Evolutionary conservation across 1,140 invertebrate genomes (phyloP).

Genomic region (Kradibia gibbosae): DNA sequence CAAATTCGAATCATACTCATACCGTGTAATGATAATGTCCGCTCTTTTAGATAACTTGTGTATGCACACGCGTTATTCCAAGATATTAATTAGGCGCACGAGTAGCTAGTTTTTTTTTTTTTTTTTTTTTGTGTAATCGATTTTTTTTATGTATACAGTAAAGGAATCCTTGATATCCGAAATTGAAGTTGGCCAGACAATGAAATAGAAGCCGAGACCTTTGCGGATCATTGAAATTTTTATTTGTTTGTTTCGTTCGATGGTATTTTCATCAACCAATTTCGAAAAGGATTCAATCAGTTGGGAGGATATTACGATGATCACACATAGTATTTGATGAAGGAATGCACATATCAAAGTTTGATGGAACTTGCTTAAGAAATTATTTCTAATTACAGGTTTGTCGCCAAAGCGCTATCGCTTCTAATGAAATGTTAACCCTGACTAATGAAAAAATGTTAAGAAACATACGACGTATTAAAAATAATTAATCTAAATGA

Average conservation of each 20-base stretch:
- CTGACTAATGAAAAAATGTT: too few relatives aligned
- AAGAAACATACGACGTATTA: too few relatives aligned
- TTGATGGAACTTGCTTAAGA: too few relatives aligned
- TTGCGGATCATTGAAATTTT: slow-evolving; percentile 12
- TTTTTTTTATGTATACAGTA: background rate
- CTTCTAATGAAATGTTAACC: too few relatives aligned
- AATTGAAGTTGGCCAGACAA: background rate
- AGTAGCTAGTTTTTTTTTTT: background rate
- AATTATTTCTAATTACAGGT: too few relatives aligned
- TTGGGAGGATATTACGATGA: background rate
- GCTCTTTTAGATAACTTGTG: background rate
- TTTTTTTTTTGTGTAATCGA: background rate
- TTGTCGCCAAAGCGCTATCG: too few relatives aligned
- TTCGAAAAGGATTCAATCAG: background rate
- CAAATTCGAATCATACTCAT: too few relatives aligned
- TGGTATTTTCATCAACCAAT: background rate
- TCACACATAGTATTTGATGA: background rate
- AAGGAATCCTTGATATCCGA: slow-evolving; percentile 4
- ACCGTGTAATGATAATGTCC: background rate
- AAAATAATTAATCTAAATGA: too few relatives aligned
- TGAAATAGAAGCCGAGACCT: background rate
- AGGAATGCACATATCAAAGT: background rate
- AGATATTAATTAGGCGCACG: slow-evolving; percentile 44
- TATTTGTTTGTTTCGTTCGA: slow-evolving; percentile 17
- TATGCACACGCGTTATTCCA: slow-evolving; percentile 10